A percentile compares a stretch with the other conserved stretches of the same genome.
phyloP scores from a whole-genome alignment of 2,888 invertebrate species.

The Antheraea assamensis region DNA sequence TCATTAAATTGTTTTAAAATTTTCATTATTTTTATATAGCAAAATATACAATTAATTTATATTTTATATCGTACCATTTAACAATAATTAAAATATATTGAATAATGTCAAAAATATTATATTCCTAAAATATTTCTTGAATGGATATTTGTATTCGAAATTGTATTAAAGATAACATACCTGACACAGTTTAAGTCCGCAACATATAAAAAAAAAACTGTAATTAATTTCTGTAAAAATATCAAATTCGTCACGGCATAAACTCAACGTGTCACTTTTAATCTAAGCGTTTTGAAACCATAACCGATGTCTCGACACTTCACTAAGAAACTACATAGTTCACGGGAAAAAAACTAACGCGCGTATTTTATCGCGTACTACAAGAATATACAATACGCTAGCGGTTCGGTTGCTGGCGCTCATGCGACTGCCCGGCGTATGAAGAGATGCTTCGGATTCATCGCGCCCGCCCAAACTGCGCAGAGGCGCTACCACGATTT shows the following conservation, averaged over 20 bases:
- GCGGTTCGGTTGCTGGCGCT: constrained; percentile 34
- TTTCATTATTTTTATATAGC: no score
- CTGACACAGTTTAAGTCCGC: not conserved
- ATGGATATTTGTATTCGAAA: not conserved
- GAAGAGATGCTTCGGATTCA: constrained; percentile 45
- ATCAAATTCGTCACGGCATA: constrained; percentile 1
- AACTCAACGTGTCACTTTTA: not conserved
- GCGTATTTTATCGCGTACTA: constrained; percentile 19
- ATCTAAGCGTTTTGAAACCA: not conserved
- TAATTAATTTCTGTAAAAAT: constrained; percentile 1
- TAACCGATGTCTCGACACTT: constrained; percentile 14
- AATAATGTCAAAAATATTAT: not conserved
- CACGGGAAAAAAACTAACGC: not conserved
- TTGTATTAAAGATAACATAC: constrained; percentile 1
- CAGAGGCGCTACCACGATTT: constrained; percentile 35
- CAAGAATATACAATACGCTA: constrained; percentile 30
- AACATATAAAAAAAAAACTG: not conserved
- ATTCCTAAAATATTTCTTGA: not conserved
- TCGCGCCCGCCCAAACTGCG: constrained; percentile 50
- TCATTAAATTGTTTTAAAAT: no score
- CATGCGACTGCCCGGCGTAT: constrained; percentile 47
- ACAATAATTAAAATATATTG: no score
- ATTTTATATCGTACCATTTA: no score
- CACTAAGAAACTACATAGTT: constrained; percentile 12
- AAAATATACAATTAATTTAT: no score